Conservation (phyloP, 2,113 vertebrate species). For the Eidolon helvum region DNA sequence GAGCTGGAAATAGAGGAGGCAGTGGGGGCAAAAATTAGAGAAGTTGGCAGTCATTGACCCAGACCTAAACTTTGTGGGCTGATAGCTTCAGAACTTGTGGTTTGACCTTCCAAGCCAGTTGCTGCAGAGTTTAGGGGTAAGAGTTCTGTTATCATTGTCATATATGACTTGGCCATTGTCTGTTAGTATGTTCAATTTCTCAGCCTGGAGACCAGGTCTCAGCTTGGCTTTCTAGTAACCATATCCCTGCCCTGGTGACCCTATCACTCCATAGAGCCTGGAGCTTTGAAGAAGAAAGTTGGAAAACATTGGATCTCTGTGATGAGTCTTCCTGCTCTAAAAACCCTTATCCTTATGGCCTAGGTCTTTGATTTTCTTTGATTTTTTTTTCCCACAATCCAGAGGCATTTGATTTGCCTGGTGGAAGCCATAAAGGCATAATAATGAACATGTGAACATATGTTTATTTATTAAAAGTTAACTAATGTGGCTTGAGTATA, state of each 20-base stretch:
- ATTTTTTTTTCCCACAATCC: conserved; percentile 21
- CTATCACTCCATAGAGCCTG: background rate
- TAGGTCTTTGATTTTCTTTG: conserved; percentile 34
- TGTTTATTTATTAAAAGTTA: conserved; percentile 34
- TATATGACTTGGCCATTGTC: background rate
- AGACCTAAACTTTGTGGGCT: background rate
- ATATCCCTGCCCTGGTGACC: background rate
- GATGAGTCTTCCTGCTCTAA: background rate
- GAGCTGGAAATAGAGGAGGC: background rate
- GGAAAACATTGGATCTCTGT: background rate
- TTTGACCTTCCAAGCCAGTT: background rate
- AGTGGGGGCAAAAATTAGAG: background rate
- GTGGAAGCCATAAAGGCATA: conserved; percentile 33
- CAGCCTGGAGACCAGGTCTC: background rate
- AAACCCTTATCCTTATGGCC: background rate
- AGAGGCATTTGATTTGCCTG: conserved; percentile 46
- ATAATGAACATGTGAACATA: conserved; percentile 33
- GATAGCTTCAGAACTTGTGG: background rate
- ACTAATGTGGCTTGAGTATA: conserved; percentile 27
- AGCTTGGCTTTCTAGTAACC: background rate
- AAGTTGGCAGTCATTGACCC: background rate
- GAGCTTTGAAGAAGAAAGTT: background rate
- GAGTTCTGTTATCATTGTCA: background rate
- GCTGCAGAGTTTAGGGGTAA: background rate
- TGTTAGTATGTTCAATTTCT: background rate